phyloP scores from a whole-genome alignment of 2,888 invertebrate genomes.

The Parnassius glacialis region DNA sequence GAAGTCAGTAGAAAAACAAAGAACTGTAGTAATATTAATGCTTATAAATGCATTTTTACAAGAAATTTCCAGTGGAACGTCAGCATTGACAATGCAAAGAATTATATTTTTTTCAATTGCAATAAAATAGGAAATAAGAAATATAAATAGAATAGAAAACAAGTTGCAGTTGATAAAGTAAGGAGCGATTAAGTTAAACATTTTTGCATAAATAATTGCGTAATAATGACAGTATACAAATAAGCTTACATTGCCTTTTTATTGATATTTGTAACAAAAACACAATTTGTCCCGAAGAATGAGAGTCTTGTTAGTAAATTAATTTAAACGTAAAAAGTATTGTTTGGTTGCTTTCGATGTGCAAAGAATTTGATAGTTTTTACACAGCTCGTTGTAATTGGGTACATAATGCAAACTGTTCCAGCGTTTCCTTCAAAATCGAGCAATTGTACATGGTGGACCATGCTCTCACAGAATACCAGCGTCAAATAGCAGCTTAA shows the following conservation, averaged over 20 bases:
- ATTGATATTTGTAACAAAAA: constrained; percentile 2
- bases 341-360: not conserved
- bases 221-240: constrained; percentile 22
- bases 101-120: constrained; percentile 2
- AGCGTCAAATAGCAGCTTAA: too few relatives aligned
- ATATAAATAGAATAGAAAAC: too few relatives aligned
- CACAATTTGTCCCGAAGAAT: not conserved
- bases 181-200: constrained; percentile 9
- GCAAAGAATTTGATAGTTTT: not conserved
- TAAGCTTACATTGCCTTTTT: not conserved
- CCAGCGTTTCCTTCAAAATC: too few relatives aligned
- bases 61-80: constrained; percentile 1
- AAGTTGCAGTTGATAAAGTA: constrained; percentile 7
- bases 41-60: constrained; percentile 16
- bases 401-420: too few relatives aligned
- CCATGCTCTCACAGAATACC: too few relatives aligned
- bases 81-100: not conserved
- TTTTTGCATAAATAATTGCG: constrained; percentile 12
- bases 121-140: not conserved
- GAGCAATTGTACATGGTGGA: too few relatives aligned
- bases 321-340: not conserved
- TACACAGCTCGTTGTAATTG: not conserved
- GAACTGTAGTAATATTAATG: not conserved
- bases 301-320: not conserved
- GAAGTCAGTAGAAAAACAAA: not conserved